Evolutionary conservation across 2,113 vertebrate species (phyloP).

Genomic region (Oryzias javanicus): DNA sequence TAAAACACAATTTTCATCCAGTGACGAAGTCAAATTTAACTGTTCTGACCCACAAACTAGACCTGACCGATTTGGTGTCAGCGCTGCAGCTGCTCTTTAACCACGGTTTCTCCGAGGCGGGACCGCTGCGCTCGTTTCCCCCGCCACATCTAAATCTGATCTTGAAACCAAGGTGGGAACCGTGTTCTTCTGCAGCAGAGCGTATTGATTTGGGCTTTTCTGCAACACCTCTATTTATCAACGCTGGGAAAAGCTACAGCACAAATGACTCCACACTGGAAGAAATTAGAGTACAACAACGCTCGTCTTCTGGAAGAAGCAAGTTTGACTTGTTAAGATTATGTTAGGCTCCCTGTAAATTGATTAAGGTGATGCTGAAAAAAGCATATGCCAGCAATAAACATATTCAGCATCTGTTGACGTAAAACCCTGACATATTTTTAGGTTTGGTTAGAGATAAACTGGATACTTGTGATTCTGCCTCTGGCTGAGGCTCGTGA

Average conservation of each 20-base stretch:
- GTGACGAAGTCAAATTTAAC: no score
- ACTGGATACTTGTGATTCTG: neutral
- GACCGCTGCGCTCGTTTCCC: neutral
- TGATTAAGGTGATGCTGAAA: no score
- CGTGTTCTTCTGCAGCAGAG: neutral
- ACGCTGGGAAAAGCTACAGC: no score
- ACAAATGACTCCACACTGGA: neutral
- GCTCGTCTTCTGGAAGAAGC: neutral
- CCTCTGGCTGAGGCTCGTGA: slow-evolving; percentile 13
- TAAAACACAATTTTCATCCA: no score
- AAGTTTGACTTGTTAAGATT: neutral
- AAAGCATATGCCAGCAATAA: no score
- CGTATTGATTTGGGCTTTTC: slow-evolving; percentile 10
- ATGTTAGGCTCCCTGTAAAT: no score
- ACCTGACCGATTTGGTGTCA: no score
- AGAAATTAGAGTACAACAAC: neutral
- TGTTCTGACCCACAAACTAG: no score
- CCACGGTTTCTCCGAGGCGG: no score
- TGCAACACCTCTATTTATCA: neutral
- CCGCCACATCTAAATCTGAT: slow-evolving; percentile 1
- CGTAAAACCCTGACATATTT: no score
- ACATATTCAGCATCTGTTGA: no score
- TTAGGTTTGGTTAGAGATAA: neutral
- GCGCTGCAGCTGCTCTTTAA: no score
- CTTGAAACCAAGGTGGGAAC: slow-evolving; percentile 3